Base-by-base conservation (phyloP, 2,797 vertebrate species). In the Cynodonichthys magdalenae region DNA sequence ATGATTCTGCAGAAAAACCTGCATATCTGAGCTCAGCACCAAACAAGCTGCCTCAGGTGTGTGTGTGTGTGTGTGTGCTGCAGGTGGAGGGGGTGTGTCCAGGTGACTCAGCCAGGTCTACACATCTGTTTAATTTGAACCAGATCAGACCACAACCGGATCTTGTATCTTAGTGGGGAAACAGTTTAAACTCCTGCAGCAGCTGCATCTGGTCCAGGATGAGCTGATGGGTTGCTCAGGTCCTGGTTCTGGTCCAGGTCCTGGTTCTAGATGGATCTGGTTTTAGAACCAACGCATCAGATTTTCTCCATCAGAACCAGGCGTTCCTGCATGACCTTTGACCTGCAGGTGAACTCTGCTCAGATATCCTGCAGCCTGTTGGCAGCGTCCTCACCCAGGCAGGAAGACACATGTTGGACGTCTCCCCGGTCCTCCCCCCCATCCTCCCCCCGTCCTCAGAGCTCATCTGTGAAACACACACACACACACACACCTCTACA, bases 401-500 rank as follows among this genome's bases (percentile, higher is more conserved):
- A 70, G 69, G 42, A 53, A 82, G 72, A 81, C 80, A 71, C 20
- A 75, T 59, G 74, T 66, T 24, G 36, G 71, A 77, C 71, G 63
- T 61, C 24, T 3, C 24, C 24, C 36, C 36, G 1, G 61, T 79
- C 77, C 72, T 71, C 14, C 65, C 45, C 62, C 53, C 74, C 71
- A 52, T 27, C 53, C 67, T 15, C 36, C 72, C 72, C 66, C 36
- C 72, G 66, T 74, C 71, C 20, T 28, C 74, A 64, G 64, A 66
- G 64, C 67, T 5, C 65, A 9, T 51, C 64, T 66, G 48, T 45
- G 29, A 61, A 53, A 31, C 51, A 63, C 18, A 72, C n/a, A 52
- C 48, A 44, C 58, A 72, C 62, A 50, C 57, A 39, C 20, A 15
- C 53, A 53, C 58, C 9, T 51, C 79, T 80, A 15, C 71, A 58